Evolutionary conservation across 2,797 vertebrate genomes (phyloP), one percentile per base, ranked within the genome.

Genomic region (Scomberomorus guttatus): DNA sequence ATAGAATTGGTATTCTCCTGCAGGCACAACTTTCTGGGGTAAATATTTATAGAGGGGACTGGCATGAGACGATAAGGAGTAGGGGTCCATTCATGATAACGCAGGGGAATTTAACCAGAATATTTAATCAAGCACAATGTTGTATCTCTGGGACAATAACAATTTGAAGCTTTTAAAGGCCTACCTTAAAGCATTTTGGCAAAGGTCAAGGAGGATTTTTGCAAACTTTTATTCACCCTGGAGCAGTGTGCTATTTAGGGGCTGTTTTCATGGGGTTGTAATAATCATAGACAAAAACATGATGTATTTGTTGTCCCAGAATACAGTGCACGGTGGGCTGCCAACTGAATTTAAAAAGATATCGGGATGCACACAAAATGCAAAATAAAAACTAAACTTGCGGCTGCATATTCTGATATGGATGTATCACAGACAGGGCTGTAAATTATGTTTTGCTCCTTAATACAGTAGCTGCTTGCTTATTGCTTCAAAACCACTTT

Each of bases 1-100:
- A 90, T 58, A 84, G 87, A 85, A 92, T 95, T 94, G 89, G 91
- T 94, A 95, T 95, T 95, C 93, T 86, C 85, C 83, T 71, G 87
- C 81, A 89, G 89, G 79, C 63, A 55, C 76, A 80, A 78, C 81
- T 89, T 90, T 86, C 75, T 75, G 79, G 88, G 90, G 89, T 94
- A 95, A 95, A 95, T 96, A 95, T 96, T 95, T 94, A 95, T 94
- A 70, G 87, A 89, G 84, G 88, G 90, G 83, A 91, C 94, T 95
- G 94, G 89, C 77, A 89, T 58, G 72, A 83, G 77, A 89, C 56
- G 95, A 95, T 96, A 96, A 96, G 93, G 82, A 92, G 83, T 80
- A 83, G 72, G 86, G 91, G 82, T 91, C 89, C 87, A 90, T 90
- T 94, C 89, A 92, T 83, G 93, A 95, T 94, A 95, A 93, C 90